Evolutionary conservation across 2,797 vertebrate genomes (phyloP).

Genomic region (Chanos chanos): DNA sequence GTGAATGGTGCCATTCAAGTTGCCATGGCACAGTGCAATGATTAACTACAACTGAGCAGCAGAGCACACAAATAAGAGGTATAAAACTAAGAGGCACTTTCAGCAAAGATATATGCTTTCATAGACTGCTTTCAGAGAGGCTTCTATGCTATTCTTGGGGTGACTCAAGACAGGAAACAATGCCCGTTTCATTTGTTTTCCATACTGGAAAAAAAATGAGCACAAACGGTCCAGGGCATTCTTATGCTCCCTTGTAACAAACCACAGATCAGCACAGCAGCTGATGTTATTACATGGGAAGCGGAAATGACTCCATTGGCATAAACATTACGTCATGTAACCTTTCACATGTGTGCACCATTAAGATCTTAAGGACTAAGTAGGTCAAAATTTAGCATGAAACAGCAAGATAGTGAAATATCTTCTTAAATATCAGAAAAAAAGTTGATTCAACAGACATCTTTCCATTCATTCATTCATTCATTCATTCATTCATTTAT

Average conservation of each 20-base stretch:
- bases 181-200: slow-evolving; percentile 37
- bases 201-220: slow-evolving; percentile 24
- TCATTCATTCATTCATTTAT: not conserved
- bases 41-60: slow-evolving; percentile 14
- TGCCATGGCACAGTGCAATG: slow-evolving; percentile 22
- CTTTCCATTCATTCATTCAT: not conserved
- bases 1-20: slow-evolving; percentile 43
- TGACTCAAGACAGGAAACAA: slow-evolving; percentile 31
- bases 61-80: not conserved
- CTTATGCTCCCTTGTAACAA: slow-evolving; percentile 48
- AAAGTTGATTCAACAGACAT: no score
- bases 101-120: not conserved
- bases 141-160: slow-evolving; percentile 23
- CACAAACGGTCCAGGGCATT: slow-evolving; percentile 35
- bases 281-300: slow-evolving; percentile 42
- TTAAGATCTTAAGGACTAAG: slow-evolving; percentile 34
- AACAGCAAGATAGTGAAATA: no score
- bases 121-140: not conserved
- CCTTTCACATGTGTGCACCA: slow-evolving; percentile 16
- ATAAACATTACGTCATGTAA: slow-evolving; percentile 44
- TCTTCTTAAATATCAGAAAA: no score
- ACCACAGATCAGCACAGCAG: slow-evolving; percentile 47
- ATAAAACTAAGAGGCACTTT: not conserved
- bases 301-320: slow-evolving; percentile 37
- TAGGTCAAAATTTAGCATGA: slow-evolving; percentile 14